Evolutionary conservation across 1,140 invertebrate species (phyloP).

Genomic region (Camponotus vicinus): DNA sequence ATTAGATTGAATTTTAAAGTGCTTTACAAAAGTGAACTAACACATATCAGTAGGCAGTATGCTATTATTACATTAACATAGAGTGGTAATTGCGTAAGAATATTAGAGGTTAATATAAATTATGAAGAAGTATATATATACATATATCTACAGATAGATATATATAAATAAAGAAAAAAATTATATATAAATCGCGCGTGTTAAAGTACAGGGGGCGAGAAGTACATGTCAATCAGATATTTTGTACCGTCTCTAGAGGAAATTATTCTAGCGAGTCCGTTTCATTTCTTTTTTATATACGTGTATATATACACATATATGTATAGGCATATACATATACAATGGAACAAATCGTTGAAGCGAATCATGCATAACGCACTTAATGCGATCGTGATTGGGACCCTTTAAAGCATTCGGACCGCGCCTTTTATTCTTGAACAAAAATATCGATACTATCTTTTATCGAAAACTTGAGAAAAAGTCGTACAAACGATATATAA

Average conservation of each 20-base stretch:
- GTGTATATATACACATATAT: conserved; percentile 53
- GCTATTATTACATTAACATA: conserved; percentile 76
- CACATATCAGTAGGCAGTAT: conserved; percentile 83
- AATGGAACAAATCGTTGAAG: conserved; percentile 7
- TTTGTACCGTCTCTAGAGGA: conserved; percentile 77
- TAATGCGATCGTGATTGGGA: conserved; percentile 21
- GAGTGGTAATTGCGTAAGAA: conserved; percentile 68
- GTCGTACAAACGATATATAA: conserved; percentile 23
- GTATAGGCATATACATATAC: conserved; percentile 19
- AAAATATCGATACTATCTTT: not conserved
- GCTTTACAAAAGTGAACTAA: conserved; percentile 84
- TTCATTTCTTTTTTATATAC: conserved; percentile 65
- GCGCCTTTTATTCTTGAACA: not conserved
- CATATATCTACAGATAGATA: conserved; percentile 63
- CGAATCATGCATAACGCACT: conserved; percentile 28
- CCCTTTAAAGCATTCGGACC: not conserved
- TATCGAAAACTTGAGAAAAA: not conserved
- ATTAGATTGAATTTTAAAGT: conserved; percentile 83
- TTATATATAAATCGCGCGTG: conserved; percentile 48
- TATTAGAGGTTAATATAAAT: conserved; percentile 70
- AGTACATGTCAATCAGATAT: conserved; percentile 80
- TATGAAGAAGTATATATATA: conserved; percentile 67
- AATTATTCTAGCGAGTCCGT: conserved; percentile 69
- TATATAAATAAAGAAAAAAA: conserved; percentile 59
- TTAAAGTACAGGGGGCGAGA: conserved; percentile 37